A percentile compares a stretch with the other conserved stretches of the same genome.
Conservation (phyloP, 2,113 vertebrate species). For the Callopanchax toddi region DNA sequence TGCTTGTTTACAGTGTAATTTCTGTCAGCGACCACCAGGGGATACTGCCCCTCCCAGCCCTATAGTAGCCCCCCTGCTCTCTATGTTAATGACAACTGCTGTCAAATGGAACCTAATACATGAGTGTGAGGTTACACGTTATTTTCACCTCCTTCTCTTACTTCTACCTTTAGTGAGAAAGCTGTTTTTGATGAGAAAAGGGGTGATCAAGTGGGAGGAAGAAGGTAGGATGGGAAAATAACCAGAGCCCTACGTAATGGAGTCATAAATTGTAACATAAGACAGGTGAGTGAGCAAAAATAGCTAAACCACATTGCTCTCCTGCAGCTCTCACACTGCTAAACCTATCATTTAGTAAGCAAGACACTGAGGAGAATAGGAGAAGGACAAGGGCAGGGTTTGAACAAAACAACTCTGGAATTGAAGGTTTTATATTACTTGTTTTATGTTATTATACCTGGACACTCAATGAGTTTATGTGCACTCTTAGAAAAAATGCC, state of each 20-base stretch:
- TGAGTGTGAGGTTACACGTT: too few relatives aligned
- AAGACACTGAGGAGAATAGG: constrained; percentile 22
- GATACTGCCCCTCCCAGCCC: too few relatives aligned
- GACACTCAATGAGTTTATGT: neutral
- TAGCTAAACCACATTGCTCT: constrained; percentile 41
- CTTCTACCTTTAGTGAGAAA: neutral
- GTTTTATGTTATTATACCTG: too few relatives aligned
- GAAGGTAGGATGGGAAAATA: constrained; percentile 24
- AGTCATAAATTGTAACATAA: constrained; percentile 49
- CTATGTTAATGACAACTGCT: neutral
- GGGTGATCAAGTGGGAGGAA: constrained; percentile 8
- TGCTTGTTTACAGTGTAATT: too few relatives aligned
- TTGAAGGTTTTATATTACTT: too few relatives aligned
- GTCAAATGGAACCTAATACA: too few relatives aligned
- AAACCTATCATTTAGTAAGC: constrained; percentile 43
- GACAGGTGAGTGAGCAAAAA: constrained; percentile 42
- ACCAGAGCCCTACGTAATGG: constrained; percentile 56
- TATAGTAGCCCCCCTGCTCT: too few relatives aligned
- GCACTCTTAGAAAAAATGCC: neutral
- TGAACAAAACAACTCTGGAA: constrained; percentile 7
- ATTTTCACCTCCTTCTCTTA: neutral
- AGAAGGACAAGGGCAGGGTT: constrained; percentile 23
- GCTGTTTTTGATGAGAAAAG: constrained; percentile 18
- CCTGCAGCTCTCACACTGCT: constrained; percentile 44
- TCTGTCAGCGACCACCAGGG: too few relatives aligned